Evolutionary conservation across 2,797 vertebrate genomes (phyloP).

Genomic region (Danio tinwini): DNA sequence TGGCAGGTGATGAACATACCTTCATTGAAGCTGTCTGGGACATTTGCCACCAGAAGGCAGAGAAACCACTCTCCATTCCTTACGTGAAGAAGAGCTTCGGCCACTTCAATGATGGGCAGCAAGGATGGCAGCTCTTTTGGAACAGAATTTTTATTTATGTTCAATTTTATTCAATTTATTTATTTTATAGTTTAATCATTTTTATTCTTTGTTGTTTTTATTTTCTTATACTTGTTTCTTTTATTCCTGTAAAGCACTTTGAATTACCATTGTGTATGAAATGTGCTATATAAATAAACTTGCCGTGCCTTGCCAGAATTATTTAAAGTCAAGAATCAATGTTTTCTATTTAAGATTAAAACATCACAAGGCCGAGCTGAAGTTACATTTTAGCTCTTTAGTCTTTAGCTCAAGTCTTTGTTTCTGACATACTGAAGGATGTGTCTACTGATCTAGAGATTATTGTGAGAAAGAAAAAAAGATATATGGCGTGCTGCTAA

Average conservation of each 20-base stretch:
- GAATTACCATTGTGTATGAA: too few species aligned
- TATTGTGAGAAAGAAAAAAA: neutral
- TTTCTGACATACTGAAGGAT: neutral
- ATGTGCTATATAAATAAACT: too few species aligned
- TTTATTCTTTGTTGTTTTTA: too few species aligned
- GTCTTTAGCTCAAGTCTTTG: too few species aligned
- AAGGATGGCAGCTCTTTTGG: constrained; percentile 89
- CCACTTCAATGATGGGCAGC: constrained; percentile 94
- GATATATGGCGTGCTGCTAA: neutral
- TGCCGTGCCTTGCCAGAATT: too few species aligned
- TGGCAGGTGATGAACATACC: constrained; percentile 73
- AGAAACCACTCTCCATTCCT: constrained; percentile 98
- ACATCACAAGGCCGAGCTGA: neutral
- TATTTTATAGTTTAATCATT: too few species aligned
- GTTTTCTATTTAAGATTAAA: neutral
- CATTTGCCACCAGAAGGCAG: constrained; percentile 95
- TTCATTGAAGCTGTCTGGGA: constrained; percentile 98
- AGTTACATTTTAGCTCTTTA: neutral
- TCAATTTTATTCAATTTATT: too few species aligned
- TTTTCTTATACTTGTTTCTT: too few species aligned
- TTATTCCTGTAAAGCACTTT: too few species aligned
- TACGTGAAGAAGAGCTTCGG: constrained; percentile 93
- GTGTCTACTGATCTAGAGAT: neutral
- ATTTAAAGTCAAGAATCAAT: neutral
- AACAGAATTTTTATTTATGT: too few species aligned